phyloP scores from a whole-genome alignment of 2,113 vertebrate species.

The Ahaetulla prasina region DNA sequence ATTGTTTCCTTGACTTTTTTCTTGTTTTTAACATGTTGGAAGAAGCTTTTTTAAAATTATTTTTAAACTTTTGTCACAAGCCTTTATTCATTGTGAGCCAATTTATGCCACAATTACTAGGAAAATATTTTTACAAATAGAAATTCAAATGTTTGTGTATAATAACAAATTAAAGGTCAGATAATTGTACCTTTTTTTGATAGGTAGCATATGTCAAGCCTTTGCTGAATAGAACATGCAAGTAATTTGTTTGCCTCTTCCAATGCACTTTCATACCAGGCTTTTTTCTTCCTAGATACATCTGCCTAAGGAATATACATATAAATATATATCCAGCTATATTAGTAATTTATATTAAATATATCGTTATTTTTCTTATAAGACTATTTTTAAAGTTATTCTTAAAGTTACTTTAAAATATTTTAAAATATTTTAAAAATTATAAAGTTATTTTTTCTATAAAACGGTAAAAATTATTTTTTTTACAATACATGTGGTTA shows the following conservation, averaged over 20 bases:
- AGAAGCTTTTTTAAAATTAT: too few species aligned
- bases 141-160: neutral
- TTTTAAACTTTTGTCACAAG: too few species aligned
- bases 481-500: neutral
- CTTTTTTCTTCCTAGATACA: conserved; percentile 39
- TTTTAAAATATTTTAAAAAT: too few species aligned
- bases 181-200: conserved; percentile 41
- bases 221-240: conserved; percentile 52
- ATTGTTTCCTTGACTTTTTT: too few species aligned
- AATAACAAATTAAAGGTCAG: neutral
- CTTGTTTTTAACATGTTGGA: too few species aligned
- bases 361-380: neutral
- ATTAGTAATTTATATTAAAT: neutral
- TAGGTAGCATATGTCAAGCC: conserved; percentile 50
- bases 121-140: neutral
- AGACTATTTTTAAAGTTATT: too few species aligned
- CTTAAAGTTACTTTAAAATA: too few species aligned
- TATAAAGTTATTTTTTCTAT: too few species aligned
- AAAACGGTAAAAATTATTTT: neutral
- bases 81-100: too few species aligned
- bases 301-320: conserved; percentile 45
- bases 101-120: neutral
- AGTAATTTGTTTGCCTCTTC: conserved; percentile 53
- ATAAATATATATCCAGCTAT: neutral
- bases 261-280: conserved; percentile 57